Conservation (phyloP, 2,797 vertebrate genomes). For the Hippocampus kuda region DNA sequence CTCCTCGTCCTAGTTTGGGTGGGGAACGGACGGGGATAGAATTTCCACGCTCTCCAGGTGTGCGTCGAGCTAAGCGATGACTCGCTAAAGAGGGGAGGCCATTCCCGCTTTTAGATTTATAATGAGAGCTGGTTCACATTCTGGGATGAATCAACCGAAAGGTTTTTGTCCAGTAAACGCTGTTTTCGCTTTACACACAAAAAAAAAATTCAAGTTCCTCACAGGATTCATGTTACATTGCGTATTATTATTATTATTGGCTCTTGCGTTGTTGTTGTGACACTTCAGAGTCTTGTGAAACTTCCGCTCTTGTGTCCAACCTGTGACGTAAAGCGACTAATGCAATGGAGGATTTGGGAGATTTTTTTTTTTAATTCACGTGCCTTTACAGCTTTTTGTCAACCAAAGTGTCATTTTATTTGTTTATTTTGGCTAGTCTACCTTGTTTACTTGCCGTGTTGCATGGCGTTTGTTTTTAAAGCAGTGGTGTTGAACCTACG, state of each 20-base stretch:
- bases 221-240: background rate
- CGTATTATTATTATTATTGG: background rate
- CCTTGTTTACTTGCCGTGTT: background rate
- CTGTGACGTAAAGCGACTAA: background rate
- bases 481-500: background rate
- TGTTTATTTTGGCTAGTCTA: background rate
- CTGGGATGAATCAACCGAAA: conserved; percentile 12
- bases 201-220: background rate
- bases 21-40: conserved; percentile 17
- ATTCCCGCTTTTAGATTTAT: background rate
- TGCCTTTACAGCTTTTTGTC: conserved; percentile 61
- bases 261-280: background rate
- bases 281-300: conserved; percentile 1
- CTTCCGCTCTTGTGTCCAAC: background rate
- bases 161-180: conserved; percentile 2
- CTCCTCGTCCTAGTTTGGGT: conserved; percentile 21
- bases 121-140: conserved; percentile 12
- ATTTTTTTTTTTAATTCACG: conserved; percentile 31
- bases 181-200: background rate
- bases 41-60: background rate
- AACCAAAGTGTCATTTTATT: conserved; percentile 54
- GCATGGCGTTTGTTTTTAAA: conserved; percentile 34
- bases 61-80: background rate
- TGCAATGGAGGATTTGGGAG: conserved; percentile 37
- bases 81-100: background rate